These are phyloP conservation scores for Chloropsis hardwickii DNA, from an alignment of 2,113 vertebrate species.

Conservation along the genomic window DNA sequence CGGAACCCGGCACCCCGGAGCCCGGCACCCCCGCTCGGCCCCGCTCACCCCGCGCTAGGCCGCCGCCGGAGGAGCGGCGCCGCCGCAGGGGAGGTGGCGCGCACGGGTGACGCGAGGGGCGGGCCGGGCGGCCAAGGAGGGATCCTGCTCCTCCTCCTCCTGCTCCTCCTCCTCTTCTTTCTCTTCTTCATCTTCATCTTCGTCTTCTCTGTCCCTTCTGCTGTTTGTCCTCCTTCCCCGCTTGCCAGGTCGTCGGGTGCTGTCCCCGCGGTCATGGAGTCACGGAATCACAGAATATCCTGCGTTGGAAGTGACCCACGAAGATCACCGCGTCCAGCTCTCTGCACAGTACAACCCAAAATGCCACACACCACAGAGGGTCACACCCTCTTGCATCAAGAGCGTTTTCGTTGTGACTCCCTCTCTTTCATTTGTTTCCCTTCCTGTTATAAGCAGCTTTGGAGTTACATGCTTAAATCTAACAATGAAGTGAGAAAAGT, in stretches of 20 bases:
- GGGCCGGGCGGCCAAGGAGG: background rate
- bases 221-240: accelerated
- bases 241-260: accelerated
- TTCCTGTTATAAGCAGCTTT: background rate
- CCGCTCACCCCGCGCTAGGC: background rate
- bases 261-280: accelerated
- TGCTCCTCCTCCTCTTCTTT: accelerated
- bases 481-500: background rate
- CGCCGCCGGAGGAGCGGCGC: background rate
- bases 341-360: too few species aligned
- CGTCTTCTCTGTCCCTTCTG: background rate
- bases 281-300: too few species aligned
- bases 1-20: too few species aligned
- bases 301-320: accelerated
- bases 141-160: background rate
- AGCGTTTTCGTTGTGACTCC: background rate
- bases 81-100: accelerated
- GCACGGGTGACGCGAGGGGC: background rate
- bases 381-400: background rate
- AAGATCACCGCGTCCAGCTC: background rate
- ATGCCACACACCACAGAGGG: accelerated
- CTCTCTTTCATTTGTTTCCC: background rate
- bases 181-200: too few species aligned
- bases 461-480: background rate
- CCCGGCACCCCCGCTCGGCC: background rate